Conservation (phyloP, 2,888 invertebrate genomes). For the Acanthoscelides obtectus region DNA sequence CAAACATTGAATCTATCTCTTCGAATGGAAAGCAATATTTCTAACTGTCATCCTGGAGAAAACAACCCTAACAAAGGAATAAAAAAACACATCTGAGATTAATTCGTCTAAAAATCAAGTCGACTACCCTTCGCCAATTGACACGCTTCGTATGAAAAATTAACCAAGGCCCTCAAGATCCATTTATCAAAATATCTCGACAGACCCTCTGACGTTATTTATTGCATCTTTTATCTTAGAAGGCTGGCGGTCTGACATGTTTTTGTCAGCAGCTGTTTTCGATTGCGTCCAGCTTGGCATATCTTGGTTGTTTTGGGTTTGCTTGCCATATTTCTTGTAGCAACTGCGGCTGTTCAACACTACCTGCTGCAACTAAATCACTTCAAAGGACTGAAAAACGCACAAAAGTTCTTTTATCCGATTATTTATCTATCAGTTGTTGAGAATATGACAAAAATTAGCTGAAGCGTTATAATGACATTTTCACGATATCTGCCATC, state of each 20-base stretch:
- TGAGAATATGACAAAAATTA: too few species aligned
- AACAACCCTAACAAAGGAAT: neutral
- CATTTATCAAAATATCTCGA: neutral
- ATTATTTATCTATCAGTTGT: too few species aligned
- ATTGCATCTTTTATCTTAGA: neutral
- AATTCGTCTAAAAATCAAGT: neutral
- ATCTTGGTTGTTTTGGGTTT: too few species aligned
- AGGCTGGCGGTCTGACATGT: neutral
- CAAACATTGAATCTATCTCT: neutral
- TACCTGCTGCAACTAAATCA: too few species aligned
- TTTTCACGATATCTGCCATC: too few species aligned
- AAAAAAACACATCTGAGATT: neutral
- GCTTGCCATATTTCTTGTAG: too few species aligned
- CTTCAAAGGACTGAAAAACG: too few species aligned
- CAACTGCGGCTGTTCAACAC: too few species aligned
- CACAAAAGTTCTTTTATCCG: too few species aligned
- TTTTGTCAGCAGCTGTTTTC: neutral
- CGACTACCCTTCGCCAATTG: neutral
- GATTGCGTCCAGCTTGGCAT: neutral
- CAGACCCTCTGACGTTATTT: neutral
- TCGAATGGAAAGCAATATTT: neutral
- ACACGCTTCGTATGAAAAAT: neutral
- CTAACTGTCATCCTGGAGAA: neutral
- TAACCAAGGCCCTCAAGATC: neutral
- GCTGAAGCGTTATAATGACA: too few species aligned